Evolutionary conservation across 2,797 vertebrate species (phyloP).

Genomic region (Percopsis omiscomaycus): DNA sequence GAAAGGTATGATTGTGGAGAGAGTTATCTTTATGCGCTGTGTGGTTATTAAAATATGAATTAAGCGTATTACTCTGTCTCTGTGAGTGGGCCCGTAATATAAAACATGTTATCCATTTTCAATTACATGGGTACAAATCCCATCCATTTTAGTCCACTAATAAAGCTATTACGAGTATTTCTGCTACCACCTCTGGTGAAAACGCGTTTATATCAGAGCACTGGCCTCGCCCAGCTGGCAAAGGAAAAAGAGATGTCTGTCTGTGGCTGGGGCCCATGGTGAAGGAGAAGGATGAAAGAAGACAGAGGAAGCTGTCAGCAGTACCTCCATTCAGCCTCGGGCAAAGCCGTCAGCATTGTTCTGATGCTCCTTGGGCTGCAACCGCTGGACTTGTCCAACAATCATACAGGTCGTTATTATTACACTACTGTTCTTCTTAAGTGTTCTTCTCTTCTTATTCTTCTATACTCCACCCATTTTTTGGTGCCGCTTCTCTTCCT

Average conservation of each 20-base stretch:
- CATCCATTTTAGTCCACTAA: conserved; percentile 46
- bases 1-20: conserved; percentile 25
- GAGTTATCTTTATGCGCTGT: conserved; percentile 31
- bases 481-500: too few relatives aligned
- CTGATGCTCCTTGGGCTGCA: conserved; percentile 29
- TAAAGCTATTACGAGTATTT: conserved; percentile 52
- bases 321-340: conserved; percentile 52
- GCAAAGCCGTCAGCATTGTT: conserved; percentile 51
- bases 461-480: too few relatives aligned
- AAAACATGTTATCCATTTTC: conserved; percentile 26
- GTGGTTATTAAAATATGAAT: conserved; percentile 50
- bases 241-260: conserved; percentile 47
- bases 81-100: conserved; percentile 19
- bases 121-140: conserved; percentile 36
- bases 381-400: conserved; percentile 29
- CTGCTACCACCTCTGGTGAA: conserved; percentile 30
- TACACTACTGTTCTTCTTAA: too few relatives aligned
- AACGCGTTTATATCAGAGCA: conserved; percentile 47
- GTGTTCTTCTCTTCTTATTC: too few relatives aligned
- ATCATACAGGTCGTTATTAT: conserved; percentile 40
- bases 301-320: conserved; percentile 48
- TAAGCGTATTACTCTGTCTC: conserved; percentile 35
- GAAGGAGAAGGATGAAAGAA: conserved; percentile 53
- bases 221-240: conserved; percentile 25
- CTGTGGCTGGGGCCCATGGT: conserved; percentile 23